Base-by-base conservation (phyloP, 2,888 invertebrate species). In the Laspeyria flexula region DNA sequence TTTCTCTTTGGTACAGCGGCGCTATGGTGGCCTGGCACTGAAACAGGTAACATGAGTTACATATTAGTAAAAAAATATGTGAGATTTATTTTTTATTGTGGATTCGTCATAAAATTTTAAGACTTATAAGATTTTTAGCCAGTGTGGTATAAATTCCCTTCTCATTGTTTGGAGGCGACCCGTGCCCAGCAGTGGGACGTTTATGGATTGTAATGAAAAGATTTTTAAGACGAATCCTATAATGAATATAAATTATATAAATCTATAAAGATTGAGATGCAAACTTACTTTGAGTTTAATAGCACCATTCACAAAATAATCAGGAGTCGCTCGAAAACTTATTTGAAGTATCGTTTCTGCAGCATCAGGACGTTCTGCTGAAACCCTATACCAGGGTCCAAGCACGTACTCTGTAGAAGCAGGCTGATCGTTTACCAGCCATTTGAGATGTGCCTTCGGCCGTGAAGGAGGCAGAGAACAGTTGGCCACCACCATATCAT, bases 371-470 rank as follows among this genome's bases (percentile, higher is more conserved):
- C 94, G 90, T 27, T 89, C 85, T 13, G 88, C 87, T 3, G 91
- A 84, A 40, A 89, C 83, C 46, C 87, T 85, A 52, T 88, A 78
- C 87, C 93, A 93, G 0, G 94, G 94, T 0, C 94, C 93, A 3
- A 79, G 76, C 33, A 94, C 62, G 61, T 93, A 86, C 7, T 86
- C 82, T 34, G 83, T 80, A 30, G 93, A 90, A 3, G 93, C 94
- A 65, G 94, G 95, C 72, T 94, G 93, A 34, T 95, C 96, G 83
- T 97, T 97, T 81, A 97, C 94, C 86, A 96, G 95, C 97, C 97
- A 97, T 73, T 94, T 95, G 54, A 97, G 93, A 74, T 95, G 94
- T 42, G 96, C 96, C 13, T 95, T 95, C 1, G 97, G 97, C 63
- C 96, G 95, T 25, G 97, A 96, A 47, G 95, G 94, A 10, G 95